Percentiles rank a stretch among this genome's conserved stretches.
phyloP scores from a whole-genome alignment of 2,888 invertebrate genomes.

The Linnaemya vulpina region DNA sequence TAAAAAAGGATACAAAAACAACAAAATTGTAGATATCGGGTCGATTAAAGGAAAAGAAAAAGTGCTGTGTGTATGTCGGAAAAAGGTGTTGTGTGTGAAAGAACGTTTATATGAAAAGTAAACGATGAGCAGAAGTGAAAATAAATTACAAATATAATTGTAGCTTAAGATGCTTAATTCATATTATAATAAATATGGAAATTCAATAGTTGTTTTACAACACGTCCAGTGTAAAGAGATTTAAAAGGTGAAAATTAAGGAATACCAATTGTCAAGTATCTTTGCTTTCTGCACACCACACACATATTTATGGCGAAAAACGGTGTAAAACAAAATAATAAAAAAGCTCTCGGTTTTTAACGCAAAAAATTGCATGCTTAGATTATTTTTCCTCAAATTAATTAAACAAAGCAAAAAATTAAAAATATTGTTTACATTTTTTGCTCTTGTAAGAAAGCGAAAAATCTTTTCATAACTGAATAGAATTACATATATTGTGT shows the following conservation, averaged over 20 bases:
- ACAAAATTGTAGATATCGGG: conserved; percentile 24
- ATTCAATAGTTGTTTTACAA: conserved; percentile 42
- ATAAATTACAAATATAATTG: conserved; percentile 19
- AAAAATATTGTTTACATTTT: conserved; percentile 50
- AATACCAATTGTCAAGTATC: conserved; percentile 58
- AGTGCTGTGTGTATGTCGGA: conserved; percentile 15
- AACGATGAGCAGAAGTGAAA: conserved; percentile 17
- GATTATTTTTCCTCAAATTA: conserved; percentile 19
- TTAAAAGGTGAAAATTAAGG: conserved; percentile 24
- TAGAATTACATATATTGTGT: conserved; percentile 30
- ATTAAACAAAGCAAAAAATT: conserved; percentile 34
- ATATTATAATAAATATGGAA: conserved; percentile 41
- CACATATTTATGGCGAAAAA: conserved; percentile 46
- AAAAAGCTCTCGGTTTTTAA: conserved; percentile 20
- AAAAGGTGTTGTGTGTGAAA: conserved; percentile 40
- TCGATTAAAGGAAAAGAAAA: conserved; percentile 20
- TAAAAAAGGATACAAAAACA: background rate
- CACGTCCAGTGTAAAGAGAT: conserved; percentile 11
- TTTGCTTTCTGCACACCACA: conserved; percentile 41
- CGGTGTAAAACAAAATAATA: conserved; percentile 49
- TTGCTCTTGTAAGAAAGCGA: conserved; percentile 43
- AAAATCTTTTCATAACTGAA: conserved; percentile 58
- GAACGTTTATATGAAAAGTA: conserved; percentile 14
- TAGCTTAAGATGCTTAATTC: background rate
- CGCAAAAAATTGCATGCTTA: conserved; percentile 44